phyloP scores from a whole-genome alignment of 2,888 invertebrate species.

The Anaspis maculata region DNA sequence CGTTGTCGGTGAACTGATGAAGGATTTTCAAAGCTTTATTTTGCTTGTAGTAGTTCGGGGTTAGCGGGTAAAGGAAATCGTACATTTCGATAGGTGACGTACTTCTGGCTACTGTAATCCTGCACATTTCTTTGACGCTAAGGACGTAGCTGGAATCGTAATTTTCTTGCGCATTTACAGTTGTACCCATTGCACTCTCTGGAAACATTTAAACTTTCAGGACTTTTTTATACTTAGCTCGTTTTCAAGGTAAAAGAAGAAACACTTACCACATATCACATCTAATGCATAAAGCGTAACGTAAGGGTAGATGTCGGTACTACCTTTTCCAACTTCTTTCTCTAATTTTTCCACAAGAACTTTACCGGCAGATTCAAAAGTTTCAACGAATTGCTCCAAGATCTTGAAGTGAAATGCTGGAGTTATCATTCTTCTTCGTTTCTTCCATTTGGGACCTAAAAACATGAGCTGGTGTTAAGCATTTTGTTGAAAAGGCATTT shows the following conservation, averaged over 20 bases:
- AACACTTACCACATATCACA: conserved; percentile 58
- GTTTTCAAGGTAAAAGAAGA: no score
- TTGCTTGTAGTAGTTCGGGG: conserved; percentile 51
- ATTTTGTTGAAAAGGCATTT: no score
- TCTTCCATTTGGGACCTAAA: conserved; percentile 57
- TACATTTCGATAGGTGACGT: conserved; percentile 39
- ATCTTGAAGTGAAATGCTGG: conserved; percentile 74
- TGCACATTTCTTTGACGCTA: conserved; percentile 53
- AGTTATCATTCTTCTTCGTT: conserved; percentile 61
- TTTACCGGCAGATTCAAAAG: conserved; percentile 56
- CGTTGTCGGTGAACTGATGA: conserved; percentile 47
- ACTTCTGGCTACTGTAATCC: conserved; percentile 27
- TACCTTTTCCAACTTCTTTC: conserved; percentile 34
- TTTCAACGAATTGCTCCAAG: conserved; percentile 58
- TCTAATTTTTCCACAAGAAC: conserved; percentile 50
- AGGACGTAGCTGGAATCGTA: conserved; percentile 62
- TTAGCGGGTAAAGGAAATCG: conserved; percentile 45
- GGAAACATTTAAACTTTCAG: background rate
- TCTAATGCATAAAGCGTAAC: conserved; percentile 54
- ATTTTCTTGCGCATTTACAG: conserved; percentile 62
- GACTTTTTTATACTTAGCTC: conserved; percentile 14
- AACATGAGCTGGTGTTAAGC: no score
- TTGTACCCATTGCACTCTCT: conserved; percentile 83
- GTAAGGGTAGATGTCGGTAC: conserved; percentile 53
- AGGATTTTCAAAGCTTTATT: conserved; percentile 42